Evolutionary conservation across 2,888 invertebrate species (phyloP).

Genomic region (Catocala sponsa): DNA sequence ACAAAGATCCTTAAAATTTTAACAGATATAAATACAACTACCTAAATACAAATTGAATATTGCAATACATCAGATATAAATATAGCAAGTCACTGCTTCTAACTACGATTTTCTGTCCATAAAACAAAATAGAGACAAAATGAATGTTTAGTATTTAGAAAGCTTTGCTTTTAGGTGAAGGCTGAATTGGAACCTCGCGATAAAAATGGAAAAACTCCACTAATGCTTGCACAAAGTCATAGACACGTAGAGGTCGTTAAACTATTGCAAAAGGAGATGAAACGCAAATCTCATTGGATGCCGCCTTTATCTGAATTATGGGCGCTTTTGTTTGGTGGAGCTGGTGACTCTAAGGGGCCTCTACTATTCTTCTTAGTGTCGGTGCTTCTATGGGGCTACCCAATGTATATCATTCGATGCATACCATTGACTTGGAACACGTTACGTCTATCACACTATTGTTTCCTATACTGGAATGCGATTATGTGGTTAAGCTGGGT

Average conservation of each 20-base stretch:
- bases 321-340: constrained; percentile 96
- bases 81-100: too few relatives aligned
- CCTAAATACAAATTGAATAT: too few relatives aligned
- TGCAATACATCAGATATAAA: too few relatives aligned
- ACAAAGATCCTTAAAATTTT: too few relatives aligned
- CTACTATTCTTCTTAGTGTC: constrained; percentile 95
- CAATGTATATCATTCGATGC: constrained; percentile 97
- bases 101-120: too few relatives aligned
- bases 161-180: constrained; percentile 89
- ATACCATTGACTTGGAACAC: constrained; percentile 97
- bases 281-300: constrained; percentile 94
- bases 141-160: neutral
- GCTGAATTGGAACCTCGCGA: constrained; percentile 95
- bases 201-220: constrained; percentile 97
- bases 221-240: constrained; percentile 96
- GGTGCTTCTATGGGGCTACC: constrained; percentile 96
- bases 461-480: constrained; percentile 96
- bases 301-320: constrained; percentile 96
- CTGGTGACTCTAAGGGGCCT: constrained; percentile 96
- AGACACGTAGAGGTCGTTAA: constrained; percentile 95
- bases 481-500: constrained; percentile 98
- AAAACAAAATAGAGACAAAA: too few relatives aligned
- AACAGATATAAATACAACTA: too few relatives aligned
- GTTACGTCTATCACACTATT: constrained; percentile 94
- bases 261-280: constrained; percentile 93